Evolutionary conservation across 1,140 invertebrate species (phyloP).

Genomic region (Panagrolaimus sp.): DNA sequence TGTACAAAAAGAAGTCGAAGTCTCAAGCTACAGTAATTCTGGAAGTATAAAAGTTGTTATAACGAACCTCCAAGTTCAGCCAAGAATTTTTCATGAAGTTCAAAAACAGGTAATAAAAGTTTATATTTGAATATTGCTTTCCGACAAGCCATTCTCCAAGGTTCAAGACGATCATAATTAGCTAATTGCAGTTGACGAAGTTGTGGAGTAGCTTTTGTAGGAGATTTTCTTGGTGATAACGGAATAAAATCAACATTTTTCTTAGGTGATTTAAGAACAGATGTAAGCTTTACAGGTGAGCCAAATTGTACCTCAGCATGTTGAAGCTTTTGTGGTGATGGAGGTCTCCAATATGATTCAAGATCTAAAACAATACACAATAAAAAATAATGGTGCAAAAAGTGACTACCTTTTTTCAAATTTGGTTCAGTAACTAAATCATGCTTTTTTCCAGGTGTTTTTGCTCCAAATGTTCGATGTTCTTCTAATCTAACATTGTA

Average conservation of each 20-base stretch:
- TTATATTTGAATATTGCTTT: neutral
- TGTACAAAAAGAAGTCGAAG: no score
- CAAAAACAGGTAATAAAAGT: neutral
- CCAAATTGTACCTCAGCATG: neutral
- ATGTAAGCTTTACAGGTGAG: neutral
- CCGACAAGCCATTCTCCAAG: constrained; percentile 8
- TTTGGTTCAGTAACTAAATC: neutral
- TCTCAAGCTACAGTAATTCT: neutral
- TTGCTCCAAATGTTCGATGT: neutral
- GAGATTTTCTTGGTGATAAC: neutral
- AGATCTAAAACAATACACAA: neutral
- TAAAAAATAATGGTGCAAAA: neutral
- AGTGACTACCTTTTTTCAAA: neutral
- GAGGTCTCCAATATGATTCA: neutral
- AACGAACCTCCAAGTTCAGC: neutral
- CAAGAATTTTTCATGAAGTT: neutral
- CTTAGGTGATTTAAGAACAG: neutral
- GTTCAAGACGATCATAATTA: neutral
- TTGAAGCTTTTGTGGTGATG: neutral
- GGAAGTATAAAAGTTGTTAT: neutral
- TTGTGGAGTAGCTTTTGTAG: neutral
- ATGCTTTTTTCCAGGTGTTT: neutral
- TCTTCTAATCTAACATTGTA: neutral
- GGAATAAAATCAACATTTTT: constrained; percentile 1
- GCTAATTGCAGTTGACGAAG: neutral